Conservation (phyloP, 2,797 vertebrate genomes). For the Cottoperca gobio region DNA sequence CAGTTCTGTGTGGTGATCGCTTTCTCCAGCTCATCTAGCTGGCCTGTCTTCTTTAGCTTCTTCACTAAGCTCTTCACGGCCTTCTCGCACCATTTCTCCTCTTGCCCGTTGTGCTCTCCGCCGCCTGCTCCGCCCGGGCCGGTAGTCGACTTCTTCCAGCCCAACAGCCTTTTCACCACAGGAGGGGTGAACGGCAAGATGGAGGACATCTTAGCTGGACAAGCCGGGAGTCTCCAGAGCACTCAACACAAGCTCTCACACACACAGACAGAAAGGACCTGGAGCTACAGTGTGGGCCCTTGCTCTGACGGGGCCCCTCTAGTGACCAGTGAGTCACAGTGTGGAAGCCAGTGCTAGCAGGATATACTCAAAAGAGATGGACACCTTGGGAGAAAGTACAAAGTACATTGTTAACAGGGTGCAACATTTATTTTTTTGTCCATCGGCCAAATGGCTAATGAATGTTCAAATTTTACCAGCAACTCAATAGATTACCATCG, state of each 20-base stretch:
- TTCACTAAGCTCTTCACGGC: slow-evolving; percentile 98
- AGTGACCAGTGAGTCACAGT: slow-evolving; percentile 62
- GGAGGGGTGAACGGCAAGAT: slow-evolving; percentile 99
- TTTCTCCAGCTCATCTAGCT: slow-evolving; percentile 98
- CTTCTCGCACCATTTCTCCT: slow-evolving; percentile 99
- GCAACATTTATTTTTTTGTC: too few species aligned
- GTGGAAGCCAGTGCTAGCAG: slow-evolving; percentile 64
- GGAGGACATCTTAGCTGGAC: slow-evolving; percentile 90
- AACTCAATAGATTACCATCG: too few species aligned
- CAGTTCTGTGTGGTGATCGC: slow-evolving; percentile 98
- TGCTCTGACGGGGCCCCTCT: slow-evolving; percentile 72
- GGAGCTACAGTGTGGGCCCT: slow-evolving; percentile 72
- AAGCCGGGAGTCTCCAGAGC: slow-evolving; percentile 61
- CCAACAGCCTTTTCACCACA: slow-evolving; percentile 96
- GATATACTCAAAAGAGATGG: slow-evolving; percentile 47
- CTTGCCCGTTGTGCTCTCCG: slow-evolving; percentile 95
- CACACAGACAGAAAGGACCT: slow-evolving; percentile 53
- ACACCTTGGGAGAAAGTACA: slow-evolving; percentile 63
- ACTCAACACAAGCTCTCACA: slow-evolving; percentile 42
- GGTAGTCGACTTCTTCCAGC: slow-evolving; percentile 95
- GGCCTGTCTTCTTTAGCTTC: slow-evolving; percentile 98
- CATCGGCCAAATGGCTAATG: too few species aligned
- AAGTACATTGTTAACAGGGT: slow-evolving; percentile 36
- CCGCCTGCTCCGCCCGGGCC: slow-evolving; percentile 91
- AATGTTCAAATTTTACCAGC: too few species aligned